Base-by-base conservation (phyloP, 2,113 vertebrate species). In the Corynorhinus townsendii region DNA sequence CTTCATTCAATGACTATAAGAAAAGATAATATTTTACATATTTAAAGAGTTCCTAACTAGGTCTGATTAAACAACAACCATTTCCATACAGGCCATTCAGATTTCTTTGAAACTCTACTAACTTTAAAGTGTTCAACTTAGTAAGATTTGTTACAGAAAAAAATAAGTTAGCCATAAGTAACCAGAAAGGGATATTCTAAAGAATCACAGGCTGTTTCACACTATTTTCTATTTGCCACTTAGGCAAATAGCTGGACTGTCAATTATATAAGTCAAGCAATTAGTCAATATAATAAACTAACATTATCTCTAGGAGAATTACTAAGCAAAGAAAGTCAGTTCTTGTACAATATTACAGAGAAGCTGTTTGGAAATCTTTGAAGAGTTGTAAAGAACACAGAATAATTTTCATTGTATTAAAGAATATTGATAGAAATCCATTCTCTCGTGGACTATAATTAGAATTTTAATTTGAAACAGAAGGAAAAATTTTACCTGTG, bases 401-500 rank as follows among this genome's bases (percentile, higher is more conserved):
- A 89, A 45, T 79, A 94, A 88, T 72, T 93, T 95, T 96, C 22
- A 90, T 5, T 93, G 9, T 45, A 84, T 59, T 49, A 89, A 88
- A 83, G 14, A 93, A 35, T 73, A 92, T 0, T 80, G 47, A 77
- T 35, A 59, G 85, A 96, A 49, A 97, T 94, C 49, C 71, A 91
- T 73, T 89, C 1, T 96, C 89, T 93, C 96, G 76, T 97, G 96
- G 89, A 96, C 91, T 97, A 64, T 96, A 97, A 98, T 94, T 95
- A 86, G 8, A 93, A 93, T 56, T 95, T 95, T 86, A 96, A 54
- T 88, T 2, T 95, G 64, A 96, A 97, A 76, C 19, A 76, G 43
- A 96, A 97, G 72, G 20, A 40, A 95, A 95, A 83, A 82, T 96
- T 98, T 92, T 98, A 99, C 98, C 98, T 98, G 98, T 80, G 97